A percentile compares a stretch with the other conserved stretches of the same genome.
Evolutionary conservation across 2,113 vertebrate species (phyloP).

Genomic region (Entelurus aequoreus): DNA sequence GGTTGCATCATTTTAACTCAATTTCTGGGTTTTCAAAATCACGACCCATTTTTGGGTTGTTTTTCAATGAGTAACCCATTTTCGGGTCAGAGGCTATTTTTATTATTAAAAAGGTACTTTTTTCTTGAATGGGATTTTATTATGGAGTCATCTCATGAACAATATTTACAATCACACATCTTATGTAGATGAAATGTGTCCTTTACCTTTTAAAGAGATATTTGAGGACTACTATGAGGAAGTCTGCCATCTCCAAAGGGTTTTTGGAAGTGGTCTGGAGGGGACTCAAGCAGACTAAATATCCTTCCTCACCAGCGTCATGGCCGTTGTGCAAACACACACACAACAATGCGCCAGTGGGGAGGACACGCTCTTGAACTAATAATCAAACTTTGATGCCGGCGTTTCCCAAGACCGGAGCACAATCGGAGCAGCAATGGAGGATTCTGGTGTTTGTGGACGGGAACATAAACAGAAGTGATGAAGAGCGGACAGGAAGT

Average conservation of each 20-base stretch:
- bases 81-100: too few relatives aligned
- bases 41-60: too few relatives aligned
- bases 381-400: conserved; percentile 69
- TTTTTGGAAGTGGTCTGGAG: conserved; percentile 35
- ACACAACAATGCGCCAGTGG: conserved; percentile 57
- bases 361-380: conserved; percentile 40
- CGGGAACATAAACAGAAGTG: conserved; percentile 18
- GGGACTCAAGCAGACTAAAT: conserved; percentile 69
- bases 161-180: too few relatives aligned
- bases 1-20: too few relatives aligned
- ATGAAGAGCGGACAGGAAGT: conserved; percentile 30
- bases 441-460: conserved; percentile 45
- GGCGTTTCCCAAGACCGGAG: conserved; percentile 32
- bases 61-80: too few relatives aligned
- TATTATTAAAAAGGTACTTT: too few relatives aligned
- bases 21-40: too few relatives aligned
- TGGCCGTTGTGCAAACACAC: conserved; percentile 58
- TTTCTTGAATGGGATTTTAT: too few relatives aligned
- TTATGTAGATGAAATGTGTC: too few relatives aligned
- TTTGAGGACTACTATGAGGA: conserved; percentile 11
- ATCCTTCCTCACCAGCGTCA: conserved; percentile 66
- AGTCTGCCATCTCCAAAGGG: conserved; percentile 13
- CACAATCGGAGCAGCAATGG: conserved; percentile 36
- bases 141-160: too few relatives aligned
- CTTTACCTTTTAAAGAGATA: too few relatives aligned